Evolutionary conservation across 1,140 invertebrate genomes (phyloP).

Genomic region (Phocides pigmalion): DNA sequence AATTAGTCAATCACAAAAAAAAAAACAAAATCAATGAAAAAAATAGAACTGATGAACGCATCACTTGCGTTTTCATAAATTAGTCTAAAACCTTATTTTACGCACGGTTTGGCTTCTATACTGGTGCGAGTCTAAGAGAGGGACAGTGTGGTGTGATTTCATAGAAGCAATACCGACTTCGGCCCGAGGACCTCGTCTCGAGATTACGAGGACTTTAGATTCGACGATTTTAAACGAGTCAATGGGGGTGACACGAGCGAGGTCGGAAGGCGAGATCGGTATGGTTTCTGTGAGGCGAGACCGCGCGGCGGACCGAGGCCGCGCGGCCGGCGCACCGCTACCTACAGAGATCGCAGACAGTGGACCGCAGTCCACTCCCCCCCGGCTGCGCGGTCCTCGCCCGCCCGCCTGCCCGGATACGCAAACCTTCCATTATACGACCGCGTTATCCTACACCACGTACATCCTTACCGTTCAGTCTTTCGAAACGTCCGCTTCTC

Average conservation of each 20-base stretch:
- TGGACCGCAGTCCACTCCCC: constrained; percentile 69
- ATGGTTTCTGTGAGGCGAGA: constrained; percentile 37
- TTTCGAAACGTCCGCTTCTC: constrained; percentile 14
- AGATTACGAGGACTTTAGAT: not conserved
- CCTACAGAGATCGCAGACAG: constrained; percentile 80
- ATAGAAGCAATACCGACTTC: constrained; percentile 48
- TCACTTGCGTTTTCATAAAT: constrained; percentile 75
- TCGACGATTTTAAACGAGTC: too few relatives aligned
- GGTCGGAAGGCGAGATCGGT: constrained; percentile 25
- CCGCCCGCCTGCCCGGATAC: constrained; percentile 35
- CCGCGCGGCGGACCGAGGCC: constrained; percentile 48
- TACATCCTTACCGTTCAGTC: constrained; percentile 16
- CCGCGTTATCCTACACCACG: too few relatives aligned
- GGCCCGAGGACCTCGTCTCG: constrained; percentile 18
- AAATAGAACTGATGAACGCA: constrained; percentile 69
- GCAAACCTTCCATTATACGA: not conserved
- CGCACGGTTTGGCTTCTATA: constrained; percentile 78
- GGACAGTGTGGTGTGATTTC: constrained; percentile 63
- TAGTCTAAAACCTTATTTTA: constrained; percentile 76
- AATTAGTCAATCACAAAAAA: constrained; percentile 82
- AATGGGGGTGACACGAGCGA: not conserved
- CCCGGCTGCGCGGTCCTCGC: constrained; percentile 70
- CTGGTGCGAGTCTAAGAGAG: constrained; percentile 77
- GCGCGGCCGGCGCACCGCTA: constrained; percentile 58
- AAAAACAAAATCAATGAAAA: constrained; percentile 71